Conservation (phyloP, 2,113 vertebrate species). For the Callipepla squamata region DNA sequence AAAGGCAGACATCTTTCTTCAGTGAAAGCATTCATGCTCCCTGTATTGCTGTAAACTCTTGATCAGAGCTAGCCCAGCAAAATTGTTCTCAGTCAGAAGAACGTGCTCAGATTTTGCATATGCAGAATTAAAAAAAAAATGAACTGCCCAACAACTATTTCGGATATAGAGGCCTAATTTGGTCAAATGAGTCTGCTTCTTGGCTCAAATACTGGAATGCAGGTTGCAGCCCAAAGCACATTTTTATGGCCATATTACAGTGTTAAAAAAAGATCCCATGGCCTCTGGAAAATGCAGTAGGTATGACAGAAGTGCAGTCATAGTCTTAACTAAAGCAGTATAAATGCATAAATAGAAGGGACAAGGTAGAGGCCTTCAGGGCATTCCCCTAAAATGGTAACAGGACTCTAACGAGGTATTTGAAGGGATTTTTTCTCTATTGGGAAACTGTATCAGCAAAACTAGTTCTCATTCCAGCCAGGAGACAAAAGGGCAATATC, state of each 20-base stretch:
- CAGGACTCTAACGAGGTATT: background rate
- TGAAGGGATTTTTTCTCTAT: background rate
- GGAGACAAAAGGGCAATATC: background rate
- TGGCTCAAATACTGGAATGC: conserved; percentile 59
- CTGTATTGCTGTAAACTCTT: background rate
- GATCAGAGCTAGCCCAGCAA: conserved; percentile 10
- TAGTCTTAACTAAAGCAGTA: conserved; percentile 59
- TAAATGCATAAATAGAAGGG: conserved; percentile 57
- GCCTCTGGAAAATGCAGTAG: conserved; percentile 30
- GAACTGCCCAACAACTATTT: background rate
- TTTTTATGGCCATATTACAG: conserved; percentile 52
- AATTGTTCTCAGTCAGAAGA: conserved; percentile 30
- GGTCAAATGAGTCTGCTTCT: conserved; percentile 56
- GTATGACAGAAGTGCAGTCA: conserved; percentile 26
- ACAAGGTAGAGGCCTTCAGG: conserved; percentile 7
- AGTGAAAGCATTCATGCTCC: conserved; percentile 8
- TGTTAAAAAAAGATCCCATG: conserved; percentile 31
- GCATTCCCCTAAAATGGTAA: conserved; percentile 26
- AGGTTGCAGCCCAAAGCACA: conserved; percentile 65
- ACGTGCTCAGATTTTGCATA: background rate
- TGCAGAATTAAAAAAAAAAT: background rate
- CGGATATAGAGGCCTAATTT: conserved; percentile 31
- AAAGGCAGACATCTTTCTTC: conserved; percentile 2
- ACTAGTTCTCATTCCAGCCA: background rate
- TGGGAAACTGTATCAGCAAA: background rate